Evolutionary conservation across 1,140 invertebrate species (phyloP).

Genomic region (Saccostrea glomerata): DNA sequence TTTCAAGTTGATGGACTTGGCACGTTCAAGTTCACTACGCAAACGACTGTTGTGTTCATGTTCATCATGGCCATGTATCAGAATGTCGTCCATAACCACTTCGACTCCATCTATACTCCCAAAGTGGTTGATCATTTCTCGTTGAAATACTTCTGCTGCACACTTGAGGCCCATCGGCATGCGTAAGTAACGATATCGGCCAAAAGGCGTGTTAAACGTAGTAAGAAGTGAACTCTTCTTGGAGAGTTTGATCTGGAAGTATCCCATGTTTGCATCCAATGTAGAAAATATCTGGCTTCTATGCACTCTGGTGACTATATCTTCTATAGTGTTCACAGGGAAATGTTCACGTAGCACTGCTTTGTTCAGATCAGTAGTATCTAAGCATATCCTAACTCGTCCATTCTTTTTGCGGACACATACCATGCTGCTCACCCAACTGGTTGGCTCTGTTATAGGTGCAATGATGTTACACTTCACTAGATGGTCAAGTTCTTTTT

Average conservation of each 20-base stretch:
- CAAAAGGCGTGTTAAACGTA: slow-evolving; percentile 72
- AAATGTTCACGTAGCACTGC: slow-evolving; percentile 55
- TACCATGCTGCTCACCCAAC: slow-evolving; percentile 78
- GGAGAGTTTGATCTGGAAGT: slow-evolving; percentile 70
- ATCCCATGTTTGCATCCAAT: slow-evolving; percentile 72
- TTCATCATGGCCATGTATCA: slow-evolving; percentile 50
- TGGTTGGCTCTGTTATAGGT: slow-evolving; percentile 73
- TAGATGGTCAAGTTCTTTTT: slow-evolving; percentile 55
- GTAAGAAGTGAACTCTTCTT: slow-evolving; percentile 63
- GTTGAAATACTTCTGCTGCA: slow-evolving; percentile 43
- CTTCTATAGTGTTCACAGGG: slow-evolving; percentile 49
- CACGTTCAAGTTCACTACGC: not conserved
- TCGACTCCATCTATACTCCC: slow-evolving; percentile 19
- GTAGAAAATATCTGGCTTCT: slow-evolving; percentile 60
- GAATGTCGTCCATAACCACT: slow-evolving; percentile 43
- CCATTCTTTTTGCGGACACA: slow-evolving; percentile 74
- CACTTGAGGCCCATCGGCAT: slow-evolving; percentile 48
- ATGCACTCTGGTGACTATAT: slow-evolving; percentile 51
- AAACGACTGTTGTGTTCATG: slow-evolving; percentile 53
- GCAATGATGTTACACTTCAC: slow-evolving; percentile 54
- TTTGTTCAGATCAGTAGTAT: slow-evolving; percentile 59
- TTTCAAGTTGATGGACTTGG: slow-evolving; percentile 67
- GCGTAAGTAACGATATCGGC: slow-evolving; percentile 58
- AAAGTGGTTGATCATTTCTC: slow-evolving; percentile 51
- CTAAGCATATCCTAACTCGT: slow-evolving; percentile 61